A percentile compares a stretch with the other conserved stretches of the same genome.
Evolutionary conservation across 2,797 vertebrate genomes (phyloP).

Genomic region (Anas georgica): DNA sequence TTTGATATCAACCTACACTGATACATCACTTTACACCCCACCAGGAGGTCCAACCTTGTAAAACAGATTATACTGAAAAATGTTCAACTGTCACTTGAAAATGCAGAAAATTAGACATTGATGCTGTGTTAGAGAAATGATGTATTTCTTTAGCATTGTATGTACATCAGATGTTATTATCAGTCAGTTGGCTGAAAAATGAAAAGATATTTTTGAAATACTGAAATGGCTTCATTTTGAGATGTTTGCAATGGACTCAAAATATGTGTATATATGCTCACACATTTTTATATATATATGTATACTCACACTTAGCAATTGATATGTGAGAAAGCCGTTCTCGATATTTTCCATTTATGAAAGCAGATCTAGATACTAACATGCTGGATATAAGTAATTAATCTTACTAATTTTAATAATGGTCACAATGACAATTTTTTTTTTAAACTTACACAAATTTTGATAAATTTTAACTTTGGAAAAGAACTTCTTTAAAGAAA

Average conservation of each 20-base stretch:
- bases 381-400: background rate
- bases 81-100: background rate
- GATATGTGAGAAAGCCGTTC: background rate
- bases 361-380: background rate
- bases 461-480: background rate
- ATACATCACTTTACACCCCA: slow-evolving; percentile 17
- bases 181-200: background rate
- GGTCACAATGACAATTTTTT: background rate
- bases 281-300: accelerated
- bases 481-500: background rate
- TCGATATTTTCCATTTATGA: background rate
- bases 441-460: background rate
- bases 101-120: slow-evolving; percentile 6
- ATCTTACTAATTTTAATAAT: background rate
- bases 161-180: background rate
- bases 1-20: slow-evolving; percentile 14
- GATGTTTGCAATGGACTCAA: background rate
- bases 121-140: background rate
- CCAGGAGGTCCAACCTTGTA: slow-evolving; percentile 14
- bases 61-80: background rate
- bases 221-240: background rate
- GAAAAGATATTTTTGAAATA: background rate
- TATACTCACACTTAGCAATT: background rate
- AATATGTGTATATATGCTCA: background rate
- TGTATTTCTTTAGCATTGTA: background rate